Percentiles rank a stretch among this genome's conserved stretches.
Evolutionary conservation across 2,113 vertebrate species (phyloP).

Genomic region (Agapornis roseicollis): DNA sequence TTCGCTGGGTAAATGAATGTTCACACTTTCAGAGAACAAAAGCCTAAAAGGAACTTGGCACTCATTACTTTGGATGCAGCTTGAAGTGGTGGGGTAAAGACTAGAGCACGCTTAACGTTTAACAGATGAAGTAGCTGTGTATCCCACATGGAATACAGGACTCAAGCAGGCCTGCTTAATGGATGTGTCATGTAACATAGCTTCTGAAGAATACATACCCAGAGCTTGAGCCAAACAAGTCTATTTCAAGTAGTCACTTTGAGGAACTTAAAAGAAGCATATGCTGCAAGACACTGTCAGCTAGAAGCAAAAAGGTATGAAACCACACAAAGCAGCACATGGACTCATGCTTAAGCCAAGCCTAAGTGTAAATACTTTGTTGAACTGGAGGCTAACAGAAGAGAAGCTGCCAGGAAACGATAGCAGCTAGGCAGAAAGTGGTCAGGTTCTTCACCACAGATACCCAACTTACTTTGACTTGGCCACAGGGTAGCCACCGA

Average conservation of each 20-base stretch:
- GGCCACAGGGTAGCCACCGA: background rate
- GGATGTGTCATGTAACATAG: background rate
- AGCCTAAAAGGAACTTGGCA: background rate
- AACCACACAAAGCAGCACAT: background rate
- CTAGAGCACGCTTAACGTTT: background rate
- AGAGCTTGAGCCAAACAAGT: background rate
- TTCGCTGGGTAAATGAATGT: background rate
- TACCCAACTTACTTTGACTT: background rate
- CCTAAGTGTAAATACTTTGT: background rate
- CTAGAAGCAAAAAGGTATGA: background rate
- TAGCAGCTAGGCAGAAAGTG: fast-evolving
- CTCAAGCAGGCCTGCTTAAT: background rate
- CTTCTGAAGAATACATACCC: background rate
- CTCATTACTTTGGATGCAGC: background rate
- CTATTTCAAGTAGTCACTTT: background rate
- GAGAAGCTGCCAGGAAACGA: background rate
- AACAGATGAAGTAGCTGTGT: background rate
- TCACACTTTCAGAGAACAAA: background rate
- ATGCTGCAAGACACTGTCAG: background rate
- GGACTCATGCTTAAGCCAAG: background rate
- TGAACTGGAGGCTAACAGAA: background rate
- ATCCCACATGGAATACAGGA: background rate
- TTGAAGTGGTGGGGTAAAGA: background rate
- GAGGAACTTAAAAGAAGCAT: background rate
- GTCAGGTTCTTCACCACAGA: background rate